A percentile compares a stretch with the other conserved stretches of the same genome.
Evolutionary conservation across 2,113 vertebrate species (phyloP).

Genomic region (Tylochromis polylepis): DNA sequence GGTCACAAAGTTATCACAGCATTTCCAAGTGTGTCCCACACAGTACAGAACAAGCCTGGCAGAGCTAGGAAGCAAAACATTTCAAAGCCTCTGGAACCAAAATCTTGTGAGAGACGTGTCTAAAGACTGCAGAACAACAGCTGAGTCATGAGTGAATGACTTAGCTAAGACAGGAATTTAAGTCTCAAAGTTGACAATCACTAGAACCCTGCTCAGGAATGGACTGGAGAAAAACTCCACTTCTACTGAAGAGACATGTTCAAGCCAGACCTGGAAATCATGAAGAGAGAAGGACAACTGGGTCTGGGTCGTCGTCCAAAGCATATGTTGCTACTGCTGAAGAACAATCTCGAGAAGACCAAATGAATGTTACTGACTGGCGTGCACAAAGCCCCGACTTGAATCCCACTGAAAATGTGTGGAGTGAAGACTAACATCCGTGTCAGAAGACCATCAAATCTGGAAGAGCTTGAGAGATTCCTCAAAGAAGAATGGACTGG

Average conservation of each 20-base stretch:
- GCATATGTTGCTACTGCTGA: not conserved
- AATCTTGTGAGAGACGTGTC: not conserved
- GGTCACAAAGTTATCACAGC: no score
- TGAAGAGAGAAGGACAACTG: not conserved
- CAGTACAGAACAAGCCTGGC: no score
- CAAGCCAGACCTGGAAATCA: not conserved
- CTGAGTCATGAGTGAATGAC: not conserved
- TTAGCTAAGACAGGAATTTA: not conserved
- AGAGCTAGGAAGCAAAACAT: no score
- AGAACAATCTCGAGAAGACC: not conserved
- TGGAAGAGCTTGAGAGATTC: not conserved
- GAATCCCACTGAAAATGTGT: not conserved
- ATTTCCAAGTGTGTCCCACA: no score
- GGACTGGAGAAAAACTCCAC: not conserved
- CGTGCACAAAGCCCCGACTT: not conserved
- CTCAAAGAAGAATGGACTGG: not conserved
- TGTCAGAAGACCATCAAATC: not conserved
- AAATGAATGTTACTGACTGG: not conserved
- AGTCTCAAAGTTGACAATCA: not conserved
- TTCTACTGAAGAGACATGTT: not conserved
- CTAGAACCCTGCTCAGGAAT: rapidly evolving
- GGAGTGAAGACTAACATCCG: rapidly evolving
- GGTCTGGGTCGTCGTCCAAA: rapidly evolving
- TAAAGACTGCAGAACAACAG: not conserved
- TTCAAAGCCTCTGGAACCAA: no score